phyloP scores from a whole-genome alignment of 2,797 vertebrate genomes.

The Siniperca undulata region DNA sequence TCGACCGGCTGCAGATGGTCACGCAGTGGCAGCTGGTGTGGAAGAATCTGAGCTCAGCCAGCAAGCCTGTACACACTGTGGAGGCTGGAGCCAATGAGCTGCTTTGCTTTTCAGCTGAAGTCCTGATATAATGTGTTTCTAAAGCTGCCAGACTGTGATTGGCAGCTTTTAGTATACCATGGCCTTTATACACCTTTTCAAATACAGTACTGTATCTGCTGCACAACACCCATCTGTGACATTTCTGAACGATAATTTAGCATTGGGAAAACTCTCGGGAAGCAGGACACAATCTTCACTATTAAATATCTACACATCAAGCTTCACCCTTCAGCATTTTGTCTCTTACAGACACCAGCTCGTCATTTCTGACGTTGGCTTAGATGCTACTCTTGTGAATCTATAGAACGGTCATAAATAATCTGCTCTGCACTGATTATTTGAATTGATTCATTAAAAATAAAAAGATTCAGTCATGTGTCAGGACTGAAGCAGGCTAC shows the following conservation, averaged over 20 bases:
- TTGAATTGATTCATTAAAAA: conserved; percentile 16
- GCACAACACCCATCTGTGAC: neutral
- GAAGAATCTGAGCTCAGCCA: conserved; percentile 60
- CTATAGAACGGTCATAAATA: neutral
- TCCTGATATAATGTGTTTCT: conserved; percentile 6
- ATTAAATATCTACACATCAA: neutral
- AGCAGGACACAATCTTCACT: neutral
- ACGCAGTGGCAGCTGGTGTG: conserved; percentile 61
- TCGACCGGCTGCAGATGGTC: conserved; percentile 63
- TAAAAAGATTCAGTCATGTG: conserved; percentile 3
- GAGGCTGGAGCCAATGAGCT: conserved; percentile 23
- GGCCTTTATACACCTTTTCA: conserved; percentile 15
- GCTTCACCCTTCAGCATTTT: neutral
- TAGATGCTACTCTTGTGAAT: conserved; percentile 19
- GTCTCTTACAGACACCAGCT: neutral
- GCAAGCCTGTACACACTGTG: conserved; percentile 42
- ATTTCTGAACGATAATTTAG: neutral
- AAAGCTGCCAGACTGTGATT: conserved; percentile 25
- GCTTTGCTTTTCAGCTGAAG: conserved; percentile 21
- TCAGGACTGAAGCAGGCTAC: conserved; percentile 27
- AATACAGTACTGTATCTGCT: conserved; percentile 13
- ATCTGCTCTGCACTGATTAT: neutral
- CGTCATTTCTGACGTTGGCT: neutral
- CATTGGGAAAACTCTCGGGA: neutral
- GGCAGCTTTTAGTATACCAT: neutral